phyloP scores from a whole-genome alignment of 2,797 vertebrate species.

The Megalops cyprinoides region DNA sequence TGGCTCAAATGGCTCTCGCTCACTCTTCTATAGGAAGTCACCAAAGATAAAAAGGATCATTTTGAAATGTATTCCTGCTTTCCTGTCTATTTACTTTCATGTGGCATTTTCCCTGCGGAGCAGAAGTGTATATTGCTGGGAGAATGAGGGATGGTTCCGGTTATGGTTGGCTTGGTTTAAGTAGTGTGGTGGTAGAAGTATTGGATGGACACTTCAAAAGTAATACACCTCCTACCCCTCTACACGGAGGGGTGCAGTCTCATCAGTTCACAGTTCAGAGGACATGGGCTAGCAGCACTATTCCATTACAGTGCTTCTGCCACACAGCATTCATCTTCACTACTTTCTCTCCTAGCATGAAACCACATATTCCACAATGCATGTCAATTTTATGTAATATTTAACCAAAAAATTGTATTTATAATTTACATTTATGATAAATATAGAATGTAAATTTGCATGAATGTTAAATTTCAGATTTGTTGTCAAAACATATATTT shows the following conservation, averaged over 20 bases:
- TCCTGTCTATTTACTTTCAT: constrained; percentile 52
- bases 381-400: too few relatives aligned
- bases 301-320: constrained; percentile 27
- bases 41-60: constrained; percentile 46
- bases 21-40: constrained; percentile 57
- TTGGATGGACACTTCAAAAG: constrained; percentile 60
- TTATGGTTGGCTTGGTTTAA: not conserved
- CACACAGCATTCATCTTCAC: not conserved
- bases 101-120: constrained; percentile 50
- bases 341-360: not conserved
- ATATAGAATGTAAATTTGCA: not conserved
- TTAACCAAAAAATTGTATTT: not conserved
- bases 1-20: constrained; percentile 52
- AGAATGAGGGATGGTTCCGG: constrained; percentile 34
- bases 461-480: not conserved
- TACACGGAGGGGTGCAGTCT: constrained; percentile 43
- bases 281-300: constrained; percentile 16
- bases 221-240: constrained; percentile 41
- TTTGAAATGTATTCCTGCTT: constrained; percentile 49
- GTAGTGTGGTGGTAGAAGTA: constrained; percentile 37
- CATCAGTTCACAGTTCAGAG: constrained; percentile 41
- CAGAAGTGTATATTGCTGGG: constrained; percentile 51
- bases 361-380: not conserved
- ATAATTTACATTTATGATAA: not conserved
- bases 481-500: not conserved